Conservation (phyloP, 2,888 invertebrate species). For the Caenorhabditis virilis region DNA sequence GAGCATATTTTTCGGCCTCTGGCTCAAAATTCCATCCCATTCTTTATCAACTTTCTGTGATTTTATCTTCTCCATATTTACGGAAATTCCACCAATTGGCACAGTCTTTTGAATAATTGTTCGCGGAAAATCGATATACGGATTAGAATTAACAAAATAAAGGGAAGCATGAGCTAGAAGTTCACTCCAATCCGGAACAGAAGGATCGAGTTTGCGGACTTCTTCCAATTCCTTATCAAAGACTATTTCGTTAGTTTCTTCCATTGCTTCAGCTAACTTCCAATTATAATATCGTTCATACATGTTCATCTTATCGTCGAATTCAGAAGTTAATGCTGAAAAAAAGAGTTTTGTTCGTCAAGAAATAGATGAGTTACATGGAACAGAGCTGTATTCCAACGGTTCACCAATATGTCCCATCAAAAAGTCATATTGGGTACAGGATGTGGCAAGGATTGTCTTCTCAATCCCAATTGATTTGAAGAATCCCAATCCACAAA, state of each 20-base stretch:
- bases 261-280: background rate
- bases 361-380: background rate
- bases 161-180: slow-evolving; percentile 1
- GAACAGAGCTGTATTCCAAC: slow-evolving; percentile 1
- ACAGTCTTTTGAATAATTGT: no score
- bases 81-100: slow-evolving; percentile 14
- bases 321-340: background rate
- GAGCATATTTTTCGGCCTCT: no score
- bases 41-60: no score
- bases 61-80: slow-evolving; percentile 20
- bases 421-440: background rate
- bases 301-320: background rate
- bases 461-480: slow-evolving; percentile 1
- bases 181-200: background rate
- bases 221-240: background rate
- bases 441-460: slow-evolving; percentile 1
- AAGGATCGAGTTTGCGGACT: background rate
- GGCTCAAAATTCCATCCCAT: no score
- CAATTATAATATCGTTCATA: background rate
- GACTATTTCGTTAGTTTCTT: background rate
- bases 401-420: background rate
- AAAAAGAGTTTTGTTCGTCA: background rate
- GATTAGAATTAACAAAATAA: background rate
- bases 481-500: slow-evolving; percentile 8
- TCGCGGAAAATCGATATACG: no score